These are phyloP conservation scores for Gallinago jamesoni DNA, from an alignment of 2,113 vertebrate genomes.

Conservation along the genomic window DNA sequence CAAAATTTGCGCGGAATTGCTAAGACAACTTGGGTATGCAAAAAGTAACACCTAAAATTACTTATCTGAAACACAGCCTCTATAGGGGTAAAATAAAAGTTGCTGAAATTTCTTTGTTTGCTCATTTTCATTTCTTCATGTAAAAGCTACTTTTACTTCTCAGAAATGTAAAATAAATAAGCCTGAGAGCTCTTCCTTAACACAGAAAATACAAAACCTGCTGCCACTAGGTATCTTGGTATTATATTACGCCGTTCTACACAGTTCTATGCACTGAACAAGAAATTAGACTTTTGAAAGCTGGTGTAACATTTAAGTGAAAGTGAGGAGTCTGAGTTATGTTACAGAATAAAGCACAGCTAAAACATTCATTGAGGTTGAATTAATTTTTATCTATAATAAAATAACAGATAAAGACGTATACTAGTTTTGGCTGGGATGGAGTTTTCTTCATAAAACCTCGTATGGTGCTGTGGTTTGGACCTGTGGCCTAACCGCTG, in stretches of 20 bases:
- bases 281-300: not conserved
- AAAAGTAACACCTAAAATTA: not conserved
- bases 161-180: not conserved
- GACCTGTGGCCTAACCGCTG: no score
- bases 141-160: not conserved
- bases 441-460: not conserved
- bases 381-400: not conserved
- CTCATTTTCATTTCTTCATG: not conserved
- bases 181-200: not conserved
- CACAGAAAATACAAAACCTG: not conserved
- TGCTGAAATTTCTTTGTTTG: not conserved
- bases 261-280: not conserved
- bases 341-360: not conserved
- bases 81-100: not conserved
- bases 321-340: not conserved
- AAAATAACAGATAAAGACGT: not conserved
- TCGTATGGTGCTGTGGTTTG: accelerated
- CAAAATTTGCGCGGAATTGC: not conserved
- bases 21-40: not conserved
- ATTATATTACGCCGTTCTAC: not conserved
- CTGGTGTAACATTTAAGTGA: not conserved
- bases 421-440: not conserved
- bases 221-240: not conserved
- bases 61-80: not conserved
- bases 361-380: not conserved